phyloP scores from a whole-genome alignment of 2,888 invertebrate genomes.

The Operophtera brumata region DNA sequence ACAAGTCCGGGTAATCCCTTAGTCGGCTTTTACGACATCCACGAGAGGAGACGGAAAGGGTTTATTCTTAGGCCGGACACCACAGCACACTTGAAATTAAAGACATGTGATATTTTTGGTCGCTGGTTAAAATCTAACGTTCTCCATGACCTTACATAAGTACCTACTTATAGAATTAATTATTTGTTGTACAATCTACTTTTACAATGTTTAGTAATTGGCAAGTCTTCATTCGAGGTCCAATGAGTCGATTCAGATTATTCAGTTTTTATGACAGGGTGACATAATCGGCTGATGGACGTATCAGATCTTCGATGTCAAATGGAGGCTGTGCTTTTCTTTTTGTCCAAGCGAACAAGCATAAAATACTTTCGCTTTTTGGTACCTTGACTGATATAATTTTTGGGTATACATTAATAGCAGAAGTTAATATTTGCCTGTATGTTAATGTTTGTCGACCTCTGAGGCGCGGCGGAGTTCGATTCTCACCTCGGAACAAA shows the following conservation, averaged over 20 bases:
- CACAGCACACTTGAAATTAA: no score
- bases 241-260: slow-evolving; percentile 5
- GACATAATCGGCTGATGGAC: slow-evolving; percentile 30
- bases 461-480: no score
- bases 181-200: slow-evolving; percentile 12
- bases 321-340: slow-evolving; percentile 23
- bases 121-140: neutral
- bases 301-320: slow-evolving; percentile 29
- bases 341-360: slow-evolving; percentile 23
- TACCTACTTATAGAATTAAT: neutral
- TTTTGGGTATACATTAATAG: neutral
- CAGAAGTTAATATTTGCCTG: no score
- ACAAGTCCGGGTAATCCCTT: no score
- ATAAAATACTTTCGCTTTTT: slow-evolving; percentile 29
- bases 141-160: neutral
- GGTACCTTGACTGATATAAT: slow-evolving; percentile 6
- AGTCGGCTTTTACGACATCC: no score
- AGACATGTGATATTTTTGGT: neutral
- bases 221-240: slow-evolving; percentile 14
- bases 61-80: no score
- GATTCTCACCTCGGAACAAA: no score
- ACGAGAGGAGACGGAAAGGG: no score
- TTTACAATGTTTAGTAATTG: slow-evolving; percentile 13
- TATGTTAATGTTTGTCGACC: no score
- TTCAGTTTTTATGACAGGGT: slow-evolving; percentile 16